Conservation (phyloP, 2,113 vertebrate species). For the Bostrychus sinensis region DNA sequence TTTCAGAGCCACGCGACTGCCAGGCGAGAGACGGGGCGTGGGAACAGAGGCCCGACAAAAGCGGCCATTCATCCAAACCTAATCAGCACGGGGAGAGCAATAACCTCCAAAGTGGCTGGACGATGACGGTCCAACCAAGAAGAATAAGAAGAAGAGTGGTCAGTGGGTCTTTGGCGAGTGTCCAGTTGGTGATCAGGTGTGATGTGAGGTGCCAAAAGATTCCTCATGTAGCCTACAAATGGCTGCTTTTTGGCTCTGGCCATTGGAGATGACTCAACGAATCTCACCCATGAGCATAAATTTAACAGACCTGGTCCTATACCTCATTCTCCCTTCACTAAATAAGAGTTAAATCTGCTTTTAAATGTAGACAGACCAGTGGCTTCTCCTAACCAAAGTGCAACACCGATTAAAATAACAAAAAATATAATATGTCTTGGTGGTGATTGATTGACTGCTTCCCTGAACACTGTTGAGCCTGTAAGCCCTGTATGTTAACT, state of each 20-base stretch:
- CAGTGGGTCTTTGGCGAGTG: slow-evolving; percentile 27
- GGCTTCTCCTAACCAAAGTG: no score
- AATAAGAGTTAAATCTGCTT: no score
- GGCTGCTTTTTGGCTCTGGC: not conserved
- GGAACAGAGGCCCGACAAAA: slow-evolving; percentile 88
- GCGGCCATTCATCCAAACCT: slow-evolving; percentile 83
- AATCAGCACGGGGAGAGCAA: slow-evolving; percentile 87
- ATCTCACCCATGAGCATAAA: no score
- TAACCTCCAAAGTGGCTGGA: slow-evolving; percentile 77
- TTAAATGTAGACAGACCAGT: no score
- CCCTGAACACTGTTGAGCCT: no score
- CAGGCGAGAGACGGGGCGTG: slow-evolving; percentile 84
- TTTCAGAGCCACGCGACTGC: slow-evolving; percentile 86
- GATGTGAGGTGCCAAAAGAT: not conserved
- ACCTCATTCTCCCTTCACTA: no score
- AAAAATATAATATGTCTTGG: no score
- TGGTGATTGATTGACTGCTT: no score
- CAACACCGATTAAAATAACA: no score
- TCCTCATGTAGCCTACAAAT: not conserved
- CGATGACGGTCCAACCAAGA: slow-evolving; percentile 51
- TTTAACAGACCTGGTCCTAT: no score
- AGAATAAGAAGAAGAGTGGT: slow-evolving; percentile 13
- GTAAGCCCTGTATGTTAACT: no score
- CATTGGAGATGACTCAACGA: no score
- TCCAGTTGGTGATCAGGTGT: slow-evolving; percentile 24